Evolutionary conservation across 2,888 invertebrate genomes (phyloP).

Genomic region (Neocrepidodera transversa): DNA sequence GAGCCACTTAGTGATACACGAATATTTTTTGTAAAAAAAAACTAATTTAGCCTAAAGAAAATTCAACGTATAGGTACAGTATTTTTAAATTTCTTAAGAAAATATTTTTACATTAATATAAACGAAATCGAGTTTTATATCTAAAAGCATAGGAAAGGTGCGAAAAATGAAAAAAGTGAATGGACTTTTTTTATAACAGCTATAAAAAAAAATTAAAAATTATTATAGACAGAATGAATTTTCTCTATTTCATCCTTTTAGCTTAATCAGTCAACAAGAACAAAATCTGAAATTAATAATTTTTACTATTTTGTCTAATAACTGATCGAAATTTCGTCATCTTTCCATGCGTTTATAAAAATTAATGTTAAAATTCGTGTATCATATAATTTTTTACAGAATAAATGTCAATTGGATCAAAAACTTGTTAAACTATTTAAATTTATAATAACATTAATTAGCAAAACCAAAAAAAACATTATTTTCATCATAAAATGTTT

Average conservation of each 20-base stretch:
- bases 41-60: slow-evolving; percentile 1
- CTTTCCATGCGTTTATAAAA: not conserved
- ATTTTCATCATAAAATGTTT: no score
- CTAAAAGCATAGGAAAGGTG: not conserved
- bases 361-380: not conserved
- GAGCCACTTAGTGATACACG: not conserved
- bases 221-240: no score
- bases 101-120: not conserved
- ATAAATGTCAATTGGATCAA: not conserved
- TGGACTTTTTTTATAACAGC: no score
- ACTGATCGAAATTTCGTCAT: not conserved
- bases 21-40: slow-evolving; percentile 11
- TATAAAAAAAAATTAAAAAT: no score
- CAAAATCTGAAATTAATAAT: no score
- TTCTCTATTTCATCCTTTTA: no score
- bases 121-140: not conserved
- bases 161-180: no score
- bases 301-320: no score
- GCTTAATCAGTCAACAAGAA: no score
- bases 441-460: no score
- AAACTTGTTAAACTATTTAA: no score
- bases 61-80: not conserved
- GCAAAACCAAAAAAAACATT: no score
- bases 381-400: not conserved
- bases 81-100: slow-evolving; percentile 8